Conservation (phyloP, 1,140 invertebrate genomes). For the Acarapis woodi region DNA sequence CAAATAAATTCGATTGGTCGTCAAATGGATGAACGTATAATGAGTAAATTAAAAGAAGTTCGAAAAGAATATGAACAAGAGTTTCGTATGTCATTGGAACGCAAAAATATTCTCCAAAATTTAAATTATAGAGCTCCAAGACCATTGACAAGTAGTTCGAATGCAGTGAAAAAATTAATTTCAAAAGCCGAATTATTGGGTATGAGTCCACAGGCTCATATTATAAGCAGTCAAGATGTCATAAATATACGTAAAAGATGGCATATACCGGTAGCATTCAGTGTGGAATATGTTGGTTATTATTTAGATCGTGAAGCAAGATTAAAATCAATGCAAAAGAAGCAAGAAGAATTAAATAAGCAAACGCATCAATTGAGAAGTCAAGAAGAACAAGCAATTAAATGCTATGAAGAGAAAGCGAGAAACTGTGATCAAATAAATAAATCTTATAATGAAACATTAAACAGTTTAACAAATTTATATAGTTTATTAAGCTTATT, state of each 20-base stretch:
- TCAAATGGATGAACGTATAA: conserved; percentile 1
- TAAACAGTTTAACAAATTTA: background rate
- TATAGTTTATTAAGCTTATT: background rate
- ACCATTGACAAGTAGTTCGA: conserved; percentile 57
- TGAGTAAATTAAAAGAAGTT: conserved; percentile 1
- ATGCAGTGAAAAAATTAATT: conserved; percentile 47
- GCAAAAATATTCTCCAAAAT: no score
- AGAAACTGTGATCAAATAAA: background rate
- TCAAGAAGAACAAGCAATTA: conserved; percentile 36
- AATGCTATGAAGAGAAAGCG: conserved; percentile 40
- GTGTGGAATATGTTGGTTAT: conserved; percentile 75
- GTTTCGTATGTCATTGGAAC: no score
- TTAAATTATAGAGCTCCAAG: conserved; percentile 64
- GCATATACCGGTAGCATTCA: conserved; percentile 66
- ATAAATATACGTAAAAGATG: conserved; percentile 66
- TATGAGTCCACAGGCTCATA: conserved; percentile 24
- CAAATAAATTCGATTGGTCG: background rate
- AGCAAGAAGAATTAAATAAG: conserved; percentile 37
- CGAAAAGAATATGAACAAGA: background rate
- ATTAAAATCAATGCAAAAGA: conserved; percentile 35
- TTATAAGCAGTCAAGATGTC: conserved; percentile 24
- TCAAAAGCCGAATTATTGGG: conserved; percentile 70
- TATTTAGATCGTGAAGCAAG: conserved; percentile 30
- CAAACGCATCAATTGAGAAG: conserved; percentile 37
- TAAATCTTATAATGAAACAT: background rate